These are phyloP conservation scores for Alca torda DNA, from an alignment of 2,797 vertebrate genomes.

Conservation along the genomic window DNA sequence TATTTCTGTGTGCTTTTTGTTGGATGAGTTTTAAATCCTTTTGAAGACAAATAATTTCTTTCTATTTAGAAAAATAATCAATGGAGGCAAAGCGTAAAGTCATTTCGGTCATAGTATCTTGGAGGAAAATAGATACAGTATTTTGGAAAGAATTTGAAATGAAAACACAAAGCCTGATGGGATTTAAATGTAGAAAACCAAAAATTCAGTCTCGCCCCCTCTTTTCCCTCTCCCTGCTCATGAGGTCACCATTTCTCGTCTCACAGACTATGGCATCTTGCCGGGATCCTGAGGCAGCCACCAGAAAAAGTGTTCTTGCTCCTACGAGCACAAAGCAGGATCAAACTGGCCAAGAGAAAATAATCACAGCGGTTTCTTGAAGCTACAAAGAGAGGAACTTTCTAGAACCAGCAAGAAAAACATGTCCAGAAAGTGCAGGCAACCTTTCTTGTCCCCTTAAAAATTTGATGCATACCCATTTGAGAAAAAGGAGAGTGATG, in stretches of 20 bases:
- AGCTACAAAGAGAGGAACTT: background rate
- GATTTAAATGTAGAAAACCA: slow-evolving; percentile 43
- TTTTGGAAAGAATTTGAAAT: slow-evolving; percentile 46
- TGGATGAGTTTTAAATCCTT: slow-evolving; percentile 39
- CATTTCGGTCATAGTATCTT: background rate
- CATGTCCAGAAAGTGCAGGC: background rate
- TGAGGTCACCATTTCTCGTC: slow-evolving; percentile 37
- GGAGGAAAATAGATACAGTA: slow-evolving; percentile 29
- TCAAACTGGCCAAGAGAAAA: background rate
- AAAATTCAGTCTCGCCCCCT: slow-evolving; percentile 35
- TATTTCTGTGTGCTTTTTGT: background rate
- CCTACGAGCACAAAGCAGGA: background rate
- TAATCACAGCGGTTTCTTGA: background rate
- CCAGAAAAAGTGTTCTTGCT: background rate
- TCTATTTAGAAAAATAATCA: slow-evolving; percentile 54
- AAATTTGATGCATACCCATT: background rate
- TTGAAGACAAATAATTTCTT: slow-evolving; percentile 49
- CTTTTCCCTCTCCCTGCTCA: background rate
- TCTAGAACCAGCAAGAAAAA: background rate
- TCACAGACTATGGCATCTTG: slow-evolving; percentile 18
- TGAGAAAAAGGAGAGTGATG: background rate
- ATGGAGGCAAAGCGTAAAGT: slow-evolving; percentile 1
- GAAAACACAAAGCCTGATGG: slow-evolving; percentile 33
- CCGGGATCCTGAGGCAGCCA: slow-evolving; percentile 2
- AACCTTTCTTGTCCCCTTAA: background rate